These are phyloP conservation scores for Cryptoprocta ferox DNA, from an alignment of 2,797 vertebrate genomes.

Conservation along the genomic window DNA sequence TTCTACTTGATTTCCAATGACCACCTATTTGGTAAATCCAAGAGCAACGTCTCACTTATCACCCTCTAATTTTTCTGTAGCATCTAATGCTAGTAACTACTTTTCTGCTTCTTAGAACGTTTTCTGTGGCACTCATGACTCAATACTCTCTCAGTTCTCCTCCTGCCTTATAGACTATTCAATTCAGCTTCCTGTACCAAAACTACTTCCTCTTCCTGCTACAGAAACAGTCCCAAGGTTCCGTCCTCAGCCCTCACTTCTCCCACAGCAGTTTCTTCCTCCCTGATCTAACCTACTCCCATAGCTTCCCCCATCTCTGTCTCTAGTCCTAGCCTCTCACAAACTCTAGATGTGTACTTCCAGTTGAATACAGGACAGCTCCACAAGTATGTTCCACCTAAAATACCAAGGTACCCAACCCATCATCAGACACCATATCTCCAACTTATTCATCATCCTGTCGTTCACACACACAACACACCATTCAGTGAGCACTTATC, in stretches of 20 bases:
- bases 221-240: not conserved
- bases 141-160: not conserved
- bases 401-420: not conserved
- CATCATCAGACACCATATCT: not conserved
- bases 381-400: not conserved
- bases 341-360: not conserved
- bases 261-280: not conserved
- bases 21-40: not conserved
- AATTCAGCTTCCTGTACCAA: constrained; percentile 63
- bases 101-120: constrained; percentile 12
- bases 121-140: constrained; percentile 12
- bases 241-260: not conserved
- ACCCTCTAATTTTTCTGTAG: not conserved
- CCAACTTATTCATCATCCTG: not conserved
- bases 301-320: not conserved
- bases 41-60: not conserved
- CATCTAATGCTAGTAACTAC: constrained; percentile 14
- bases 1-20: not conserved
- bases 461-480: not conserved
- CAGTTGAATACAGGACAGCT: not conserved
- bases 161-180: not conserved
- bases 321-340: not conserved
- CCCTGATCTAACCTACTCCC: not conserved
- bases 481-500: not conserved
- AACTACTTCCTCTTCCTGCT: constrained; percentile 19